Conservation (phyloP, 2,113 vertebrate genomes). For the Macrotus californicus region DNA sequence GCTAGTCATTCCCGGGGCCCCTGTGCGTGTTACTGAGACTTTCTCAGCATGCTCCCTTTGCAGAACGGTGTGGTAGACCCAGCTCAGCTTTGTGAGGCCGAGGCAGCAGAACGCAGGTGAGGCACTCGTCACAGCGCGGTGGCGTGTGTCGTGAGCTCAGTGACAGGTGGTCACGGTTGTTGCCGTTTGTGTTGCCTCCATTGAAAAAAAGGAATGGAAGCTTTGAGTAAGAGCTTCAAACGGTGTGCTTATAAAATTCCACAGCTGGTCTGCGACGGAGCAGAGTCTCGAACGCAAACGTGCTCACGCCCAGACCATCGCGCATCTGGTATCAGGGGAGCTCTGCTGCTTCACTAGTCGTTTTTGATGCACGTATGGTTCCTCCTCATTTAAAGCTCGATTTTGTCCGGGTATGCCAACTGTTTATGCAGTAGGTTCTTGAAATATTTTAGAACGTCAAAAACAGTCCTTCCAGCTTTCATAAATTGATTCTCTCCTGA, state of each 20-base stretch:
- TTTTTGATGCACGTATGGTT: background rate
- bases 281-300: background rate
- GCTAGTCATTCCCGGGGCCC: background rate
- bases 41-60: background rate
- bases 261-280: background rate
- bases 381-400: background rate
- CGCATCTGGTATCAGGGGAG: background rate
- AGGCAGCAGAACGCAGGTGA: no score
- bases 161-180: background rate
- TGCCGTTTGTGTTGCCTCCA: background rate
- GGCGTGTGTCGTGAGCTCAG: background rate
- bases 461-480: background rate
- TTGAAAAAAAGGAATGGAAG: background rate
- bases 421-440: background rate
- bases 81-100: background rate
- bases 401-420: background rate
- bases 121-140: background rate
- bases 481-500: background rate
- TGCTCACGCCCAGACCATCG: background rate
- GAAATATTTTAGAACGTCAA: background rate
- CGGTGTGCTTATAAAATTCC: background rate
- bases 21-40: background rate
- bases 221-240: background rate
- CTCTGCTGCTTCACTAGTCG: background rate
- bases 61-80: background rate